A percentile compares a stretch with the other conserved stretches of the same genome.
Evolutionary conservation across 2,888 invertebrate genomes (phyloP).

Genomic region (Habroteleia sp.): DNA sequence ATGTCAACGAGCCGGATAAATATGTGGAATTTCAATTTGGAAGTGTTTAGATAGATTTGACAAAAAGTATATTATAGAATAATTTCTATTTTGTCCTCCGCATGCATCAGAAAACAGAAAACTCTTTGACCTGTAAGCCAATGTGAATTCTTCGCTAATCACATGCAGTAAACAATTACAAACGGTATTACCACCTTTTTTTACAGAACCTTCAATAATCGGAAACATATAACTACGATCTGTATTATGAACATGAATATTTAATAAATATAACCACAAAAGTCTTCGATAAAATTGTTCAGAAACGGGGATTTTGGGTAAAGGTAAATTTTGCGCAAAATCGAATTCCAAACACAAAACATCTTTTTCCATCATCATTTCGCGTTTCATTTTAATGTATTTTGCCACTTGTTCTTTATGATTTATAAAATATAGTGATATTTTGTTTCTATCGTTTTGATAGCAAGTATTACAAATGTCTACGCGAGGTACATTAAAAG

Average conservation of each 20-base stretch:
- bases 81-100: conserved; percentile 21
- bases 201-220: conserved; percentile 25
- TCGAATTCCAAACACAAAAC: conserved; percentile 28
- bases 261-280: conserved; percentile 30
- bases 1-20: no score
- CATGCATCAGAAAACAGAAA: conserved; percentile 2
- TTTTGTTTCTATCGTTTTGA: conserved; percentile 10
- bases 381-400: conserved; percentile 15
- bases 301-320: conserved; percentile 48
- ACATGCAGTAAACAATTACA: conserved; percentile 12
- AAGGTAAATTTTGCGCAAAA: conserved; percentile 44
- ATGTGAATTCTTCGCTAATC: background rate
- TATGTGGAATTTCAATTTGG: conserved; percentile 21
- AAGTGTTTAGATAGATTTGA: conserved; percentile 20
- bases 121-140: background rate
- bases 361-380: conserved; percentile 28
- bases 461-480: conserved; percentile 37
- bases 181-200: conserved; percentile 42
- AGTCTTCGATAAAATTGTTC: conserved; percentile 44
- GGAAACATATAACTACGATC: conserved; percentile 37
- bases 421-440: background rate
- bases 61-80: conserved; percentile 2
- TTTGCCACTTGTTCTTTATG: conserved; percentile 8
- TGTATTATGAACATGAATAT: conserved; percentile 37
- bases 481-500: conserved; percentile 21